Evolutionary conservation across 2,888 invertebrate genomes (phyloP), one percentile per base, ranked within the genome.

Genomic region (Eupithecia centaureata): DNA sequence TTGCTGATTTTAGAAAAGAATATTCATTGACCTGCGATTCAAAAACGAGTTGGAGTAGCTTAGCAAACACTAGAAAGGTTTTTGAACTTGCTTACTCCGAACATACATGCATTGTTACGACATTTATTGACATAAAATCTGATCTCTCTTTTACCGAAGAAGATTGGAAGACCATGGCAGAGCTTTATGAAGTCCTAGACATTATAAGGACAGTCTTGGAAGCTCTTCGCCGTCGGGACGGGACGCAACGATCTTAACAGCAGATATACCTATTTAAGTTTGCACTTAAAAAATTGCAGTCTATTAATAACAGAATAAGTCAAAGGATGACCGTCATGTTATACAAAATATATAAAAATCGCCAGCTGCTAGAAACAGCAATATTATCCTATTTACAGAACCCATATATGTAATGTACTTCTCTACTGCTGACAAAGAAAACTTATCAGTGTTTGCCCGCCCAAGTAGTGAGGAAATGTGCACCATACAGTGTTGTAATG

Each of bases 71-170:
- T 38, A 15, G 38, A 38, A 51, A 51, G 51, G 51, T 51, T 51
- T 51, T 51, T 51, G 51, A 51, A 51, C n/a, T n/a, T n/a, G n/a
- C n/a, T n/a, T n/a, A 51, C 51, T 51, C 4, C 51, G 51, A 25
- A 25, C 25, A 22, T 51, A 13, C n/a, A n/a, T n/a, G n/a, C 18
- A 18, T 47, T n/a, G 47, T n/a, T 5, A 47, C 5, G 47, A 22
- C 51, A 51, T 51, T 54, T 12, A 56, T 10, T 58, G 35, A 22
- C 7, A 56, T 15, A 5, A 52, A 33, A 18, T 63, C 52, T 7
- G 61, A 61, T 47, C 67, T 70, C n/a, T 68, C 57, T 25, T 68
- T 62, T 61, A 76, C 68, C 7, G 51, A 18, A 51, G 22, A 51
- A 51, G 51, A 51, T 22, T 51, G 51, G 51, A 51, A 51, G 25